phyloP scores from a whole-genome alignment of 2,888 invertebrate species.

The Oxyteleia sp. region DNA sequence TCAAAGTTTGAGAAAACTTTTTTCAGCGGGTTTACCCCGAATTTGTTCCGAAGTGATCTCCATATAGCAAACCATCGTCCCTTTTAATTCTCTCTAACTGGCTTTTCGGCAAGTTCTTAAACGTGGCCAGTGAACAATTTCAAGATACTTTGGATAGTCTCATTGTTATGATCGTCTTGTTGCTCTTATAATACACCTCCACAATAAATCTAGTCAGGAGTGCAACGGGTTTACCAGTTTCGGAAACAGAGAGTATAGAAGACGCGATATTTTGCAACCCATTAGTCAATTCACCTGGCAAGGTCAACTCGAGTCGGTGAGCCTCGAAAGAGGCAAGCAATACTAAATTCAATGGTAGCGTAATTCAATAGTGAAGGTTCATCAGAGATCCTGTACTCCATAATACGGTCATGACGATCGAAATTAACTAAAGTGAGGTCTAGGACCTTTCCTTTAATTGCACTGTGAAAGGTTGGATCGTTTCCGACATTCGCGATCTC shows the following conservation, averaged over 20 bases:
- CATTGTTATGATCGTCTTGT: too few relatives aligned
- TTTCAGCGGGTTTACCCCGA: too few relatives aligned
- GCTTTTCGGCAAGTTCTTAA: not conserved
- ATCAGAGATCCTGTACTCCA: not conserved
- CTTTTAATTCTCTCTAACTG: not conserved
- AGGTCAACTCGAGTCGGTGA: too few relatives aligned
- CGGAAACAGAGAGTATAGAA: too few relatives aligned
- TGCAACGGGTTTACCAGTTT: too few relatives aligned
- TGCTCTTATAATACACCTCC: too few relatives aligned
- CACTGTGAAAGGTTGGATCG: not conserved
- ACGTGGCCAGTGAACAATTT: not conserved
- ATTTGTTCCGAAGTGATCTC: not conserved
- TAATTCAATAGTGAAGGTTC: slow-evolving; percentile 1
- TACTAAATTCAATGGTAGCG: not conserved
- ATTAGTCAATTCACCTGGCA: not conserved
- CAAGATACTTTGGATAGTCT: too few relatives aligned
- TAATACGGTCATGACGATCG: not conserved
- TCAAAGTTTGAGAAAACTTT: too few relatives aligned
- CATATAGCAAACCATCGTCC: not conserved
- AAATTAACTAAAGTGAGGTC: not conserved
- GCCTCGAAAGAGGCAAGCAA: too few relatives aligned
- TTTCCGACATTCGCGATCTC: not conserved
- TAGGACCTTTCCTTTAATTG: not conserved
- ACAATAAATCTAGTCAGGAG: too few relatives aligned
- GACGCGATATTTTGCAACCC: too few relatives aligned